Conservation (phyloP, 2,113 vertebrate genomes). For the Hipposideros armiger region DNA sequence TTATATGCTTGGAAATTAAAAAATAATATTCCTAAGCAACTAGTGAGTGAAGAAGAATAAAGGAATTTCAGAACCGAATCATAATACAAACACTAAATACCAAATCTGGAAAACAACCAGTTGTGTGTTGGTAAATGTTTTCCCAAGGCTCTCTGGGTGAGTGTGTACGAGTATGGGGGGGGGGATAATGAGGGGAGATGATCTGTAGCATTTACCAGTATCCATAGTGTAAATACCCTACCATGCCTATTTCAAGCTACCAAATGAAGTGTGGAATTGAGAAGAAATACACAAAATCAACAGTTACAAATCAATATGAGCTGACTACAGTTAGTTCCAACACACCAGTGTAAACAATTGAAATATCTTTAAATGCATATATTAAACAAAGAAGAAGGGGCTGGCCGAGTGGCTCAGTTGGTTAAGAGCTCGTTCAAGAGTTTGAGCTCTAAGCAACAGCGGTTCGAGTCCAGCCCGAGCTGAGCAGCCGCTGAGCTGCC, state of each 20-base stretch:
- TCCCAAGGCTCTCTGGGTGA: not conserved
- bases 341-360: not conserved
- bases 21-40: slow-evolving; percentile 13
- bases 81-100: not conserved
- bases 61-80: slow-evolving; percentile 11
- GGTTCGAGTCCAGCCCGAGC: too few species aligned
- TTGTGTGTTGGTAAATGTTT: not conserved
- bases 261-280: not conserved
- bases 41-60: not conserved
- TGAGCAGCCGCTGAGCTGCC: too few species aligned
- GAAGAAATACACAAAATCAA: not conserved
- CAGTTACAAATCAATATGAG: not conserved
- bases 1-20: not conserved
- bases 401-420: too few species aligned
- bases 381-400: not conserved
- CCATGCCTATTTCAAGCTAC: not conserved
- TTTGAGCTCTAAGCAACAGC: too few species aligned
- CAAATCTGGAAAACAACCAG: not conserved
- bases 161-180: rapidly evolving
- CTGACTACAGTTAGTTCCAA: not conserved
- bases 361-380: not conserved
- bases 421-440: too few species aligned
- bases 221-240: not conserved
- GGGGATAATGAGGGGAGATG: rapidly evolving
- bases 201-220: not conserved